phyloP scores from a whole-genome alignment of 2,113 vertebrate genomes.

The Rhagologus leucostigma region DNA sequence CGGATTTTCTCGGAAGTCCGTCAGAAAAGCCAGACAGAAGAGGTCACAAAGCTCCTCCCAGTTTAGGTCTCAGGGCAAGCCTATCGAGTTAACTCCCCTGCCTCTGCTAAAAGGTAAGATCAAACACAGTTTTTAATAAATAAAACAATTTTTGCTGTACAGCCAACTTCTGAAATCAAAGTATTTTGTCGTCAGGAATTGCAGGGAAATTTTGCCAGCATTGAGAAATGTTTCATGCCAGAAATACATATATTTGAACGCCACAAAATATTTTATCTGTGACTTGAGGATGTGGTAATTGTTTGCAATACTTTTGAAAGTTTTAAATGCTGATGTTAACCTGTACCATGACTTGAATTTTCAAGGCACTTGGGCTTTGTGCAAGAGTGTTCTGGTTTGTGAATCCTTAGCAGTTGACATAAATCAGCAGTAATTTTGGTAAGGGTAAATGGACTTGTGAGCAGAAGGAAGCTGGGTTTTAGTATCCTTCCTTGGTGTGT shows the following conservation, averaged over 20 bases:
- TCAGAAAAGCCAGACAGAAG: constrained; percentile 99
- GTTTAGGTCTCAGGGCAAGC: constrained; percentile 99
- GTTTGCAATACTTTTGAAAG: constrained; percentile 29
- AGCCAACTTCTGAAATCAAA: background rate
- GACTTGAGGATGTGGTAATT: constrained; percentile 6
- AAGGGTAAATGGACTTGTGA: background rate
- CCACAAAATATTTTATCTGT: constrained; percentile 14
- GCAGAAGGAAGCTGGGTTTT: background rate
- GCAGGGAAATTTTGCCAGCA: background rate
- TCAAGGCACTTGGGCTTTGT: background rate
- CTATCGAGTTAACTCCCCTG: constrained; percentile 96
- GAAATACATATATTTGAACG: background rate
- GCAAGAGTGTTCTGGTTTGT: background rate
- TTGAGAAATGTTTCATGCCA: background rate
- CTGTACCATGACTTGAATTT: background rate
- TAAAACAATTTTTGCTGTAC: background rate
- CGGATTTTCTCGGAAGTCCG: constrained; percentile 99
- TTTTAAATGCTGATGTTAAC: background rate
- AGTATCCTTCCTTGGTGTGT: background rate
- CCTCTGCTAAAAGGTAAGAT: constrained; percentile 97
- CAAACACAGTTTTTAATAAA: background rate
- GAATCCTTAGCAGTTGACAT: background rate
- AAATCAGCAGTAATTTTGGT: background rate
- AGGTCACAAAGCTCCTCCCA: constrained; percentile 98
- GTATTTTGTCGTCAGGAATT: background rate